phyloP scores from a whole-genome alignment of 2,797 vertebrate genomes.

The Betta splendens region DNA sequence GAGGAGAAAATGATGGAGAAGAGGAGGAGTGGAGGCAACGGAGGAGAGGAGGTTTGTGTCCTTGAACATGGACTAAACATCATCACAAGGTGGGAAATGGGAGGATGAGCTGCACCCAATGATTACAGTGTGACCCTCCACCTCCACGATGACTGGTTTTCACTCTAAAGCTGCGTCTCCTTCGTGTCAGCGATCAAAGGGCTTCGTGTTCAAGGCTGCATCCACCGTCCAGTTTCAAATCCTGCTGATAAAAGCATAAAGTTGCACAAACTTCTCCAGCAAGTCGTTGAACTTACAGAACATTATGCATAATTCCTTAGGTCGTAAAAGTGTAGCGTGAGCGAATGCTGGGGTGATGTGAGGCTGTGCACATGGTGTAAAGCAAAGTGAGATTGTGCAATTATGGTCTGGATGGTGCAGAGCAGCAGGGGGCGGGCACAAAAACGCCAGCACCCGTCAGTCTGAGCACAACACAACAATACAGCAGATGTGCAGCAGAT shows the following conservation, averaged over 20 bases:
- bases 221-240: conserved; percentile 20
- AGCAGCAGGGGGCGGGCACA: conserved; percentile 50
- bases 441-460: conserved; percentile 39
- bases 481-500: conserved; percentile 41
- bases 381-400: conserved; percentile 51
- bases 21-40: conserved; percentile 18
- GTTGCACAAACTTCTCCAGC: conserved; percentile 38
- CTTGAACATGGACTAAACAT: not conserved
- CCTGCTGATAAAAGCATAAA: conserved; percentile 52
- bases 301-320: conserved; percentile 52
- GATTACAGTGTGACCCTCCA: too few species aligned
- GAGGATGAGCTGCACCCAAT: not conserved
- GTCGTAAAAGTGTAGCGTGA: conserved; percentile 47
- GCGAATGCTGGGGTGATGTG: conserved; percentile 40
- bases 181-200: not conserved
- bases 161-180: conserved; percentile 16
- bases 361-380: conserved; percentile 49
- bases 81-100: not conserved
- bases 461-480: conserved; percentile 43
- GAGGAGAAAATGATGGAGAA: conserved; percentile 20
- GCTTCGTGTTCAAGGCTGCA: not conserved
- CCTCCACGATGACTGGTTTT: too few species aligned
- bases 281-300: conserved; percentile 32
- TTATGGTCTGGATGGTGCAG: conserved; percentile 34
- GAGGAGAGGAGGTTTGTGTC: not conserved